These are phyloP conservation scores for Psilanteris sp. DNA, from an alignment of 1,140 invertebrate genomes.

Conservation along the genomic window DNA sequence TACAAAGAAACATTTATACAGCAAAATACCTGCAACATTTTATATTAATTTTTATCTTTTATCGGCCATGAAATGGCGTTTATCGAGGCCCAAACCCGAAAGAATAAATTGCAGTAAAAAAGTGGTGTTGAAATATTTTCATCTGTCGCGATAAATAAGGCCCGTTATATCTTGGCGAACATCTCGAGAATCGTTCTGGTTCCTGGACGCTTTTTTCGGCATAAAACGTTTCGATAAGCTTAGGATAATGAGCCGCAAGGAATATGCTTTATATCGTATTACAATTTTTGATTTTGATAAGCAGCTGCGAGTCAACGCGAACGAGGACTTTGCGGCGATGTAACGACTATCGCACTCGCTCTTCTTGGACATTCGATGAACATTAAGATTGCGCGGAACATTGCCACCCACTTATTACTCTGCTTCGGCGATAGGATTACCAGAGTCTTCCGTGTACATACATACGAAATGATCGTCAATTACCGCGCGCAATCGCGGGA, in stretches of 20 bases:
- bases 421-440: constrained; percentile 52
- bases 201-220: constrained; percentile 35
- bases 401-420: constrained; percentile 65
- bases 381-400: constrained; percentile 63
- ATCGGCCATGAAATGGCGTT: constrained; percentile 7
- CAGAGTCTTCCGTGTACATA: constrained; percentile 54
- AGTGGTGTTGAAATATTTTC: constrained; percentile 45
- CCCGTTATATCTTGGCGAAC: constrained; percentile 36
- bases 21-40: constrained; percentile 1
- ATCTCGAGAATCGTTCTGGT: constrained; percentile 46
- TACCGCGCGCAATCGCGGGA: constrained; percentile 27
- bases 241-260: constrained; percentile 53
- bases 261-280: constrained; percentile 59
- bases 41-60: constrained; percentile 30
- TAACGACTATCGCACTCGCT: constrained; percentile 61
- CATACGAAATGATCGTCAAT: constrained; percentile 55
- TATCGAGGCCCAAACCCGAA: constrained; percentile 16
- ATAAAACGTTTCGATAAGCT: constrained; percentile 48
- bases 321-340: constrained; percentile 33
- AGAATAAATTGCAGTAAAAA: constrained; percentile 33
- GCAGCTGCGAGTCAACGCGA: constrained; percentile 43
- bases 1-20: neutral
- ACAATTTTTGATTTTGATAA: constrained; percentile 63
- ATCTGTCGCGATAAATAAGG: constrained; percentile 49
- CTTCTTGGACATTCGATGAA: constrained; percentile 59